phyloP scores from a whole-genome alignment of 2,888 invertebrate genomes.

The Malthinus seriepunctatus region DNA sequence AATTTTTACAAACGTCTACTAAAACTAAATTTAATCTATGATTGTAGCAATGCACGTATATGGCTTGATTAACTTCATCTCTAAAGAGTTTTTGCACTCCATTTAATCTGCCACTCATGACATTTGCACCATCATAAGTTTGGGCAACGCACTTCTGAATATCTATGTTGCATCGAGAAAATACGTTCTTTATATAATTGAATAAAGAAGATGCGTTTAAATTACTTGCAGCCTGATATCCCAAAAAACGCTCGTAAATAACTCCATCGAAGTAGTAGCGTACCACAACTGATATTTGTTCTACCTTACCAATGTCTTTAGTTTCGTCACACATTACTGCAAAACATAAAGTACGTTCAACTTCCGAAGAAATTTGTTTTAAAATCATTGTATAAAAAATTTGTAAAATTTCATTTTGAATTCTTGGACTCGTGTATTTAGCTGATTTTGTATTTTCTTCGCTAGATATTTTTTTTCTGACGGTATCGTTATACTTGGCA shows the following conservation, averaged over 20 bases:
- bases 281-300: neutral
- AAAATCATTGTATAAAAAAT: slow-evolving; percentile 12
- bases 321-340: slow-evolving; percentile 23
- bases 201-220: slow-evolving; percentile 1
- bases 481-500: neutral
- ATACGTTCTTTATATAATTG: neutral
- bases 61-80: slow-evolving; percentile 13
- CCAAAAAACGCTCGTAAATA: slow-evolving; percentile 21
- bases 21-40: neutral
- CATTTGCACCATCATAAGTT: slow-evolving; percentile 22
- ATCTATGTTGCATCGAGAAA: neutral
- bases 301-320: neutral
- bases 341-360: too few relatives aligned
- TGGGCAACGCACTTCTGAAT: slow-evolving; percentile 13
- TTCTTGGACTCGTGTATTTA: slow-evolving; percentile 12
- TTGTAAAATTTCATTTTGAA: slow-evolving; percentile 18
- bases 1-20: neutral
- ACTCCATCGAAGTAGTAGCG: slow-evolving; percentile 12
- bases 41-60: neutral
- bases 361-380: too few relatives aligned
- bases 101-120: slow-evolving; percentile 18
- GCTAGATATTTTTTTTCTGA: neutral
- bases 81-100: slow-evolving; percentile 18
- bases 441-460: slow-evolving; percentile 9
- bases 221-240: slow-evolving; percentile 10